Evolutionary conservation across 2,797 vertebrate genomes (phyloP).

Genomic region (Bucorvus abyssinicus): DNA sequence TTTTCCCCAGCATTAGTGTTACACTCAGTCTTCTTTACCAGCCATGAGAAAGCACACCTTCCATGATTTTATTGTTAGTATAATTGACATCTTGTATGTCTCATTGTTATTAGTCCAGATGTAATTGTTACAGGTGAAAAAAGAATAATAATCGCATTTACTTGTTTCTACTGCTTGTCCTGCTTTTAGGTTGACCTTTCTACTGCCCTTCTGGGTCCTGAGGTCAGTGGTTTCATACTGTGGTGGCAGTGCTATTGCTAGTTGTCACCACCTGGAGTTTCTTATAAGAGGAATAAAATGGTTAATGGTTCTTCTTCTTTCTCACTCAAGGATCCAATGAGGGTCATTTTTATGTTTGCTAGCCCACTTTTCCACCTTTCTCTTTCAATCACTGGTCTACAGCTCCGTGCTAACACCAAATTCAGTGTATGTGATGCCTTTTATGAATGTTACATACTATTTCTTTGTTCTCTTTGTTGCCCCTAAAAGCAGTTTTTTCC

Average conservation of each 20-base stretch:
- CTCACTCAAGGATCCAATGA: neutral
- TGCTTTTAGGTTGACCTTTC: neutral
- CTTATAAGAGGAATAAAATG: neutral
- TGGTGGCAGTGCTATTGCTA: neutral
- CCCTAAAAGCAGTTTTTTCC: slow-evolving; percentile 60
- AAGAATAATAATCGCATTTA: neutral
- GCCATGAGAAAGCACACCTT: neutral
- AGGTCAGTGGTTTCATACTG: neutral
- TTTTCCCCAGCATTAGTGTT: neutral
- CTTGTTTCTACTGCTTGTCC: neutral
- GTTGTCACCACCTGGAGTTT: neutral
- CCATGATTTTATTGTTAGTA: neutral
- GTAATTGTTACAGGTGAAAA: neutral
- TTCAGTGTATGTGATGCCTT: neutral
- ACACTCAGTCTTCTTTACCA: neutral
- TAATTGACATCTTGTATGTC: neutral
- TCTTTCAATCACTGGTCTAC: neutral
- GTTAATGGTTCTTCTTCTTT: neutral
- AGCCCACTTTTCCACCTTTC: neutral
- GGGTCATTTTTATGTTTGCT: slow-evolving; percentile 4
- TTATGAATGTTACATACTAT: slow-evolving; percentile 38
- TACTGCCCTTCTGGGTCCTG: neutral
- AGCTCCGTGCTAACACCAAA: neutral
- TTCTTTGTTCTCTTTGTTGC: slow-evolving; percentile 60
- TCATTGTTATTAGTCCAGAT: neutral